A percentile compares a stretch with the other conserved stretches of the same genome.
Evolutionary conservation across 1,140 invertebrate species (phyloP).

Genomic region (Diorhabda carinulata): DNA sequence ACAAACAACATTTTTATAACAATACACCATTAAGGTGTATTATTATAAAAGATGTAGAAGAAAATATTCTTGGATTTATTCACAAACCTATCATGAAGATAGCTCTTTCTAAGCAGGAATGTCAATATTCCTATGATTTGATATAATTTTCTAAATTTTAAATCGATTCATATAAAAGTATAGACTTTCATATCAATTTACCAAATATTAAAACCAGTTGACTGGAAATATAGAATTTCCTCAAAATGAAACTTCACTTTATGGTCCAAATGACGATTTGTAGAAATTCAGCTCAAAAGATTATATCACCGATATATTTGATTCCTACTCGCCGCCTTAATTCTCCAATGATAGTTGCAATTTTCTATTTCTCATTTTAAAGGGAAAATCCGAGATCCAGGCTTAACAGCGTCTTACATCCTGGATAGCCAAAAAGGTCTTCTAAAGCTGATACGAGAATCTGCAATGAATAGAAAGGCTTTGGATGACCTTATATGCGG

Average conservation of each 20-base stretch:
- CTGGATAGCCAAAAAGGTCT: not conserved
- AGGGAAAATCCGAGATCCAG: not conserved
- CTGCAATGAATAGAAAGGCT: not conserved
- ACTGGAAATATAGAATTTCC: too few species aligned
- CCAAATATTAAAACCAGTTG: too few species aligned
- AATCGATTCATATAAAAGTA: too few species aligned
- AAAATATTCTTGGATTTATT: too few species aligned
- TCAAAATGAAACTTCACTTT: not conserved
- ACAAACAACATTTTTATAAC: too few species aligned
- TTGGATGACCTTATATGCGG: not conserved
- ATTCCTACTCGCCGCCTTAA: not conserved
- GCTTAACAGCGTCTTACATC: constrained; percentile 1
- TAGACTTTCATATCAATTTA: too few species aligned
- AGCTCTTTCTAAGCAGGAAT: too few species aligned
- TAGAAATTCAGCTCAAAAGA: not conserved
- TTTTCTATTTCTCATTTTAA: not conserved
- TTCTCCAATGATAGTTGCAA: not conserved
- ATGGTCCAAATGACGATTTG: not conserved
- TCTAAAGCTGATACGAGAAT: not conserved
- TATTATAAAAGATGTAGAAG: too few species aligned
- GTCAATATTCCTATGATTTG: too few species aligned
- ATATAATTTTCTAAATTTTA: too few species aligned
- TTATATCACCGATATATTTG: not conserved
- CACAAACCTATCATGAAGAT: too few species aligned
- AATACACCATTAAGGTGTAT: too few species aligned